Base-by-base conservation (phyloP, 1,140 invertebrate genomes). In the Zaprionus africanus region DNA sequence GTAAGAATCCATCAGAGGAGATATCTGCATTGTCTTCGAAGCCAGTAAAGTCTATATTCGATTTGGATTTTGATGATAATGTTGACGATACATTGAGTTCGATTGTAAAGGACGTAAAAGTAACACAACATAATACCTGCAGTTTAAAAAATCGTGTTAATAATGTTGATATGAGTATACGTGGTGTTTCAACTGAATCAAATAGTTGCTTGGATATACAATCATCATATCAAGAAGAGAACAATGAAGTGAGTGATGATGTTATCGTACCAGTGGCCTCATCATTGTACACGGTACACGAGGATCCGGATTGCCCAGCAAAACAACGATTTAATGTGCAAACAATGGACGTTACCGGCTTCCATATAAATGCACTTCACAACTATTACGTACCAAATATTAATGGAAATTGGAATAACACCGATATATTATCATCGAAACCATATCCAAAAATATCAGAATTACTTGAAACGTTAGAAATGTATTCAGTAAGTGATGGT, bases 341-440 rank as follows among this genome's bases (percentile, higher is more conserved):
- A 66, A 90, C 91, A 12, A 84, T 83, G 26, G 62, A 90, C 51
- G 81, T 92, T 7, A 88, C 80, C 5, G 74, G 82, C 60, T 86
- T 81, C 67, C 93, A 93, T 57, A 83, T 93, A 17, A 76, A 92
- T 65, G 81, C 80, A 4, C 79, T 93, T 28, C 93, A 93, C 62
- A 93, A 93, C 69, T 91, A 72, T 57, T 93, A 84, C 56, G 81
- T 93, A 69, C 80, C 92, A 60, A 94, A 94, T 79, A 93, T 96
- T 17, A 96, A 96, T 93, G 96, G 96, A 58, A 94, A 94, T 78
- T 94, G 93, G 91, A 94, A 95, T 90, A 73, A 79, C 60, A 58
- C 67, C 31, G 57, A 70, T 13, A n/a, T 56, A 9, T 58, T 56
- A 12, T 34, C 61, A 19, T 53, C 22, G n/a, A n/a, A 76, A 4